These are phyloP conservation scores for Chaitophorus viminalis DNA, from an alignment of 2,888 invertebrate species.

Conservation along the genomic window DNA sequence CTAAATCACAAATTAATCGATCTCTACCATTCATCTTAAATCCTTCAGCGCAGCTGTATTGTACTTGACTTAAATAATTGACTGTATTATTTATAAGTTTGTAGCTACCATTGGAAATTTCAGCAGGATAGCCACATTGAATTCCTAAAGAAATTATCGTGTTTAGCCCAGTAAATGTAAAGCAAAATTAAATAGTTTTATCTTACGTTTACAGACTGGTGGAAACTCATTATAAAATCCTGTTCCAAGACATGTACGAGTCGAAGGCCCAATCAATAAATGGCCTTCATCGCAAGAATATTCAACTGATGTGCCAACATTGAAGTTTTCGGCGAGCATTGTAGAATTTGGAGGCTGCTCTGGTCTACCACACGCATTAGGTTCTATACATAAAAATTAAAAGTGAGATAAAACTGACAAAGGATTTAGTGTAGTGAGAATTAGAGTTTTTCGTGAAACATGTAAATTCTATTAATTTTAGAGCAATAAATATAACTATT, in stretches of 20 bases:
- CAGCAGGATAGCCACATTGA: conserved; percentile 89
- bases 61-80: conserved; percentile 86
- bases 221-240: conserved; percentile 95
- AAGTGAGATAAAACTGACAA: conserved; percentile 31
- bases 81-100: conserved; percentile 84
- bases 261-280: conserved; percentile 84
- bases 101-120: conserved; percentile 84
- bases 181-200: neutral
- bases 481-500: neutral
- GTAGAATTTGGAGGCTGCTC: conserved; percentile 94
- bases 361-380: conserved; percentile 89
- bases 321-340: conserved; percentile 79
- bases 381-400: conserved; percentile 72
- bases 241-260: conserved; percentile 85
- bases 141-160: conserved; percentile 74
- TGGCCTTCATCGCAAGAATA: conserved; percentile 89
- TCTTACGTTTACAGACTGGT: conserved; percentile 91
- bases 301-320: conserved; percentile 84
- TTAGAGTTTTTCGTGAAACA: neutral
- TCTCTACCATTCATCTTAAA: conserved; percentile 86
- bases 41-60: conserved; percentile 84
- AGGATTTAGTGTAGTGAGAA: neutral
- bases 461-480: too few species aligned
- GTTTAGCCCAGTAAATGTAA: neutral
- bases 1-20: conserved; percentile 87